Conservation (phyloP, 2,797 vertebrate genomes). For the Manis pentadactyla region DNA sequence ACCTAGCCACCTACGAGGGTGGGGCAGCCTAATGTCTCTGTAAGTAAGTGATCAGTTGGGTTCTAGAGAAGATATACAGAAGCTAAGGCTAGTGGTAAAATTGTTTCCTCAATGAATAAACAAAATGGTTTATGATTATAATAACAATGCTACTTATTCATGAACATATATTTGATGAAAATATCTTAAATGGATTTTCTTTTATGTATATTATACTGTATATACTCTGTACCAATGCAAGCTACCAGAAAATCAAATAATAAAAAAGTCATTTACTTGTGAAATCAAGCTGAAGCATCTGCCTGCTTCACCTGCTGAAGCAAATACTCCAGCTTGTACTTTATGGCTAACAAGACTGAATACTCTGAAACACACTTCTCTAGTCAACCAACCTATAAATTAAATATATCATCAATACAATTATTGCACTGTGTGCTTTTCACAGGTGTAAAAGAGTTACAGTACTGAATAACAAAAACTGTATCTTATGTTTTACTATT, state of each 20-base stretch:
- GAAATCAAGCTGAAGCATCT: constrained; percentile 61
- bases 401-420: constrained; percentile 64
- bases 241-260: neutral
- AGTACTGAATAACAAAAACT: neutral
- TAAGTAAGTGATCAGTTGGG: neutral
- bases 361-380: constrained; percentile 57
- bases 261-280: neutral
- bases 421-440: constrained; percentile 35
- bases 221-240: neutral
- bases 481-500: constrained; percentile 39
- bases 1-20: neutral
- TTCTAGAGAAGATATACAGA: neutral
- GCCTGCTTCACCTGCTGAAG: constrained; percentile 48
- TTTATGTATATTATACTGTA: neutral
- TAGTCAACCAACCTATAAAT: constrained; percentile 72
- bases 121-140: neutral
- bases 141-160: neutral
- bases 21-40: too few species aligned
- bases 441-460: constrained; percentile 39
- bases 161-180: neutral
- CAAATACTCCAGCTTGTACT: constrained; percentile 53
- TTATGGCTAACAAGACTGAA: constrained; percentile 70
- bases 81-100: neutral
- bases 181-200: neutral
- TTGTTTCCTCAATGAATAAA: neutral